These are phyloP conservation scores for Halictus ligatus DNA, from an alignment of 2,888 invertebrate species.

Conservation along the genomic window DNA sequence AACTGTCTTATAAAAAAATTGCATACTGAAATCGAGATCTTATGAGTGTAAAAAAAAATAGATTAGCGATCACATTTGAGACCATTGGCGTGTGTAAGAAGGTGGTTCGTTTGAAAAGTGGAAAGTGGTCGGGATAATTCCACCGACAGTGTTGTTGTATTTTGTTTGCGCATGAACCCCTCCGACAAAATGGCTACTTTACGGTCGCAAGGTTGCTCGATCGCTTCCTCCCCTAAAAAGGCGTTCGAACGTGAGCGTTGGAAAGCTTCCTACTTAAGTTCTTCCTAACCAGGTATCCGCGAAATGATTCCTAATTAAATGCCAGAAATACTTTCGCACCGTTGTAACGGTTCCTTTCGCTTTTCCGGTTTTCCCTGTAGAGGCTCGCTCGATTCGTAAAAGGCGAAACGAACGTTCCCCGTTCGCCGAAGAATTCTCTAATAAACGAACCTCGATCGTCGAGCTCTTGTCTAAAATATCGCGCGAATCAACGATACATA, in stretches of 20 bases:
- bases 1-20: not conserved
- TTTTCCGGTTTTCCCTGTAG: slow-evolving; percentile 66
- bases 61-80: too few relatives aligned
- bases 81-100: not conserved
- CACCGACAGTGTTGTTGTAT: not conserved
- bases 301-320: slow-evolving; percentile 58
- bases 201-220: slow-evolving; percentile 14
- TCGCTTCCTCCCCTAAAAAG: slow-evolving; percentile 48
- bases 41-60: not conserved
- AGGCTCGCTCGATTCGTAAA: slow-evolving; percentile 51
- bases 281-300: slow-evolving; percentile 57
- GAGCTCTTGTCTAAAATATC: not conserved
- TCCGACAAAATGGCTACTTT: not conserved
- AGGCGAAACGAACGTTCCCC: slow-evolving; percentile 32
- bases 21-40: not conserved
- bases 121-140: not conserved
- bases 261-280: slow-evolving; percentile 48
- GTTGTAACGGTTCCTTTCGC: slow-evolving; percentile 60
- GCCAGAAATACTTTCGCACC: slow-evolving; percentile 54
- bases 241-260: slow-evolving; percentile 21
- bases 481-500: not conserved
- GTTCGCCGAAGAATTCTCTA: slow-evolving; percentile 39
- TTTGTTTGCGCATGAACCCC: not conserved
- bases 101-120: not conserved
- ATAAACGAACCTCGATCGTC: slow-evolving; percentile 17